phyloP scores from a whole-genome alignment of 2,888 invertebrate species.

The Opisthograptis luteolata region DNA sequence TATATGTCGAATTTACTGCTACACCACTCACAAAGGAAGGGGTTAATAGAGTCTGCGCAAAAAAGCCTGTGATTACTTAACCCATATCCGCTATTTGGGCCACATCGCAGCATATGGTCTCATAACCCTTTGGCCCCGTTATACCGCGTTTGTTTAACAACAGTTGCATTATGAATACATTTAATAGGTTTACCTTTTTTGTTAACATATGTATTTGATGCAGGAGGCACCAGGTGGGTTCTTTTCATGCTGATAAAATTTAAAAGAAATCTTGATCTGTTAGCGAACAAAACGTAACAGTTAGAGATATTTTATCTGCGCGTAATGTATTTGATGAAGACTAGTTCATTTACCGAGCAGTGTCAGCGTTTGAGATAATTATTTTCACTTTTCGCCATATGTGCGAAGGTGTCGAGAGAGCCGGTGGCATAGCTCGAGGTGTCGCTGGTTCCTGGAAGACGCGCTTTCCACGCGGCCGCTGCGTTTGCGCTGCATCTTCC shows the following conservation, averaged over 20 bases:
- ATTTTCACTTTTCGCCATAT: constrained; percentile 77
- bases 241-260: constrained; percentile 43
- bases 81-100: constrained; percentile 77
- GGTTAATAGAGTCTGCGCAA: constrained; percentile 70
- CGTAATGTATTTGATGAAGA: background rate
- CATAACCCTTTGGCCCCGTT: constrained; percentile 84
- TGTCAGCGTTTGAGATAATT: constrained; percentile 34
- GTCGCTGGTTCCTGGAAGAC: constrained; percentile 73
- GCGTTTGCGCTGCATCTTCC: constrained; percentile 72
- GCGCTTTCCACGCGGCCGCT: constrained; percentile 71
- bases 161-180: constrained; percentile 71
- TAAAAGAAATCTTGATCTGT: constrained; percentile 28
- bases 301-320: constrained; percentile 1
- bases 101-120: constrained; percentile 66
- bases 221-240: constrained; percentile 66
- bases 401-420: constrained; percentile 56
- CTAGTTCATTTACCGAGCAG: background rate
- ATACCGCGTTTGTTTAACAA: constrained; percentile 64
- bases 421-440: constrained; percentile 43
- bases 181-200: constrained; percentile 69
- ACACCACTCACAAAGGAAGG: constrained; percentile 66
- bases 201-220: constrained; percentile 42
- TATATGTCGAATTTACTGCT: constrained; percentile 68
- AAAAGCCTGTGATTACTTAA: constrained; percentile 79
- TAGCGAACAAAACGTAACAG: constrained; percentile 26